Conservation (phyloP, 2,113 vertebrate species). For the Phrynosoma blainvillii region DNA sequence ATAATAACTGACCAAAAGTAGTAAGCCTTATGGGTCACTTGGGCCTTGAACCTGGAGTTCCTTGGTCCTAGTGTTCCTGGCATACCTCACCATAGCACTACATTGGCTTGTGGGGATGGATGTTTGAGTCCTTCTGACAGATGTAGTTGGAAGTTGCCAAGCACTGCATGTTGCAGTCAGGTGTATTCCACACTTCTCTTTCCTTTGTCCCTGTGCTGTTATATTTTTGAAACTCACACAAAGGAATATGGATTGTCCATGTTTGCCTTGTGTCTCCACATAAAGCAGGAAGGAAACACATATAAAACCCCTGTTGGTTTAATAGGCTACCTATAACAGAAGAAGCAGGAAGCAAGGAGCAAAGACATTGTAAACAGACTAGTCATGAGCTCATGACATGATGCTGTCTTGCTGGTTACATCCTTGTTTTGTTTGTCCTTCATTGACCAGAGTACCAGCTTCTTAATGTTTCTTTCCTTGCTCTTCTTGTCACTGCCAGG, state of each 20-base stretch:
- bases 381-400: not conserved
- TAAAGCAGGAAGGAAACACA: conserved; percentile 27
- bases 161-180: conserved; percentile 19
- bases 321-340: conserved; percentile 49
- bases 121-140: not conserved
- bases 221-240: conserved; percentile 29
- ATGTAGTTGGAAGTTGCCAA: not conserved
- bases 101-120: not conserved
- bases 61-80: not conserved
- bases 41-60: not conserved
- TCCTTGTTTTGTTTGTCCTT: not conserved
- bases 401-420: conserved; percentile 1
- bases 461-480: conserved; percentile 8
- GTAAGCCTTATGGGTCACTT: not conserved
- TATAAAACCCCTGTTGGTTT: conserved; percentile 44
- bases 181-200: conserved; percentile 32
- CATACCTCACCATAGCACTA: not conserved
- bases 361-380: conserved; percentile 22
- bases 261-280: conserved; percentile 32
- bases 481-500: not conserved
- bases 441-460: not conserved
- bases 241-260: conserved; percentile 40
- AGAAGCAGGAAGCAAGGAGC: conserved; percentile 27
- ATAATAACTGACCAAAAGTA: not conserved
- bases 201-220: conserved; percentile 16